Conservation (phyloP, 1,140 invertebrate genomes). For the Diabrotica undecimpunctata region DNA sequence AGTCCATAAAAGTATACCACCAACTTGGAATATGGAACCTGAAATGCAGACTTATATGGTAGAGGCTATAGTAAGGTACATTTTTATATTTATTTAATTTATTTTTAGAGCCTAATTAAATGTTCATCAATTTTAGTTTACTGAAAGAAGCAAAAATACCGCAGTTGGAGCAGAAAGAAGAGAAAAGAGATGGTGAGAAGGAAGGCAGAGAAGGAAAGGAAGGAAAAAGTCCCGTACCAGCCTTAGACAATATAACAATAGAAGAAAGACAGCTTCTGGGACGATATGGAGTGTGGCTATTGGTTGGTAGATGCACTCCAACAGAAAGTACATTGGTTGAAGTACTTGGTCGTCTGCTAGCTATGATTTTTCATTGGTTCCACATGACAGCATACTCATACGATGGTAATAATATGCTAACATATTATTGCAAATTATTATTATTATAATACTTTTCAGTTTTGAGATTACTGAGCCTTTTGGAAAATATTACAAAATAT, state of each 20-base stretch:
- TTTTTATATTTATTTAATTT: background rate
- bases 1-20: constrained; percentile 79
- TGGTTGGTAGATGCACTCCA: constrained; percentile 90
- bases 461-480: no score
- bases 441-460: no score
- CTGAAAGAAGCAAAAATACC: constrained; percentile 76
- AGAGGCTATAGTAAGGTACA: constrained; percentile 91
- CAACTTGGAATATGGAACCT: constrained; percentile 81
- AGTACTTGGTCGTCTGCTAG: constrained; percentile 85
- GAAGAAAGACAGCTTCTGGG: constrained; percentile 88
- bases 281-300: constrained; percentile 93
- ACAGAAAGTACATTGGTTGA: constrained; percentile 80
- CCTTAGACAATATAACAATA: constrained; percentile 59
- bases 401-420: constrained; percentile 63
- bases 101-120: background rate
- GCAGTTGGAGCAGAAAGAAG: constrained; percentile 54
- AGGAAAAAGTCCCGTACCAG: constrained; percentile 37
- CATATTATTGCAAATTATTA: no score
- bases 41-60: constrained; percentile 92
- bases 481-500: no score
- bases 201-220: constrained; percentile 55
- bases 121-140: constrained; percentile 49
- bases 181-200: constrained; percentile 56
- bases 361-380: constrained; percentile 99
- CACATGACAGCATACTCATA: constrained; percentile 94